Base-by-base conservation (phyloP, 30 jellyfish, hydroid and myxozoan species). In the Turritopsis dohrnii region DNA sequence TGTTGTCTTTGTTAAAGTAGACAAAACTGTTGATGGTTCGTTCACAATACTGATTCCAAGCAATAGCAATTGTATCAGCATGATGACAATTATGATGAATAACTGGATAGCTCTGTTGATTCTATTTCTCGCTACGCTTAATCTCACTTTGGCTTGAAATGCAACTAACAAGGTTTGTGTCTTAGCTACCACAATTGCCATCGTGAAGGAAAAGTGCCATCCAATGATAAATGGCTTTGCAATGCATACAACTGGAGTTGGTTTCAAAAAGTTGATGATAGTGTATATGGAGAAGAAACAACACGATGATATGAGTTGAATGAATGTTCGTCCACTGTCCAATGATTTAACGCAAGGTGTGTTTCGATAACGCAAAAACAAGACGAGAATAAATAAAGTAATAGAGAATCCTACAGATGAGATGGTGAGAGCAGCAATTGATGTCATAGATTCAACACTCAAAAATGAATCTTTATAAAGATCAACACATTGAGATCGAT, bases 311-410 rank as follows among this genome's bases (percentile, higher is more conserved):
- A 69, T 69, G 4, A 69, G 77, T 19, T 69, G 77, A 27, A 69
- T 27, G 30, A 69, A 69, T 9, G 77, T 69, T 69, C 77, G 77
- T 27, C 77, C 30, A 7, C 16, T 69, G 77, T 69, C 77, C 30
- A 27, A n/a, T 23, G 31, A n/a, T 69, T 69, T 69, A 1, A 69
- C 77, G 22, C 77, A 69, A 69, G 77, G 77, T 27, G 77, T 69
- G 9, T 69, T 19, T 8, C 77, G 77, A 27, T 69, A 19, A n/a
- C 30, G 28, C 28, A 69, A 69, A 27, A 69, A 69, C 22, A 69
- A 0, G 22, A 69, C 16, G 77, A 69, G 30, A 69, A 69, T 69
- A 21, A 69, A 69, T 0, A 69, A 16, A 9, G 77, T 1, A 1
- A 69, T 69, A 1, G 31, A 9, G 17, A 69, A n/a, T 9, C 77